These are phyloP conservation scores for Neomorphus geoffroyi DNA, from an alignment of 2,797 vertebrate genomes.

Conservation along the genomic window DNA sequence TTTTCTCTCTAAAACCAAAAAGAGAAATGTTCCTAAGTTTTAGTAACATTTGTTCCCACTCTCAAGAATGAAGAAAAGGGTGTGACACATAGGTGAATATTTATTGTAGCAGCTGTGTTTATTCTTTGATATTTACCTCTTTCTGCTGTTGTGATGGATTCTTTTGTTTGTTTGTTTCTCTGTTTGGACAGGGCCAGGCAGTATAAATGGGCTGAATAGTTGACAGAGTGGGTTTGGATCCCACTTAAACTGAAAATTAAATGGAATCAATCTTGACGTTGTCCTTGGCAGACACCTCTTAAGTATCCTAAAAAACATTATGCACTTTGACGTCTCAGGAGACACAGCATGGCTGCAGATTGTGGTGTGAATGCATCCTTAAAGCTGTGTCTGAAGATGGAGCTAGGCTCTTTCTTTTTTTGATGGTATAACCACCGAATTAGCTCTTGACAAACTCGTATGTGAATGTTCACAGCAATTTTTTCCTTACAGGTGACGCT, in stretches of 20 bases:
- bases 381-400: neutral
- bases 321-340: neutral
- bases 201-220: neutral
- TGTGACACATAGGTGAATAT: neutral
- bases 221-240: neutral
- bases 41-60: neutral
- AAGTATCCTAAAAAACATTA: neutral
- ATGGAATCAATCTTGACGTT: neutral
- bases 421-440: neutral
- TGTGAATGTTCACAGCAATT: neutral
- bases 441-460: neutral
- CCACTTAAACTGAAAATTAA: neutral
- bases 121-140: neutral
- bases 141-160: neutral
- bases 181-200: neutral
- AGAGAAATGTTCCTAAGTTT: neutral
- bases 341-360: neutral
- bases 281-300: neutral
- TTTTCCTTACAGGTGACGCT: neutral
- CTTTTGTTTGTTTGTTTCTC: neutral
- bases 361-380: neutral
- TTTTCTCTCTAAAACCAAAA: neutral
- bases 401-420: neutral
- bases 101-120: neutral
- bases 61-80: neutral